Conservation (phyloP, 2,113 vertebrate species). For the Megaceryle maxima region DNA sequence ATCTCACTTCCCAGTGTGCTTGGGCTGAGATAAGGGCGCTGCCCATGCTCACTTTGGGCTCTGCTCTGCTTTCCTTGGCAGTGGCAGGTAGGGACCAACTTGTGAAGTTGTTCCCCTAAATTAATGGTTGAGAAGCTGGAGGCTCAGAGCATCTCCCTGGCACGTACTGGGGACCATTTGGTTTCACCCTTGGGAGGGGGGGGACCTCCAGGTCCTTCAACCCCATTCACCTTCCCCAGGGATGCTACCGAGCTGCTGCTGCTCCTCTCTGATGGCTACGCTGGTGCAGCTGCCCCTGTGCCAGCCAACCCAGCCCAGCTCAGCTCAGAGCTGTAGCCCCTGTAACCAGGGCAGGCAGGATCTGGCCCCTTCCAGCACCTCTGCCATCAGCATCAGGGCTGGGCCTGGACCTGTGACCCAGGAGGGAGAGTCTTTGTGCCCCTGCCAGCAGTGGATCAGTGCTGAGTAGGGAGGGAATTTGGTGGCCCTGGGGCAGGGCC, state of each 20-base stretch:
- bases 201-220: background rate
- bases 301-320: background rate
- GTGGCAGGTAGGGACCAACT: background rate
- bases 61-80: background rate
- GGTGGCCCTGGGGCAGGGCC: background rate
- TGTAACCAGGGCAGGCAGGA: background rate
- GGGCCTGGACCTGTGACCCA: background rate
- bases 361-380: rapidly evolving
- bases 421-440: background rate
- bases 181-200: background rate
- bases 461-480: background rate
- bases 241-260: background rate
- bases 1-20: rapidly evolving
- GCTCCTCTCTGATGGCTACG: background rate
- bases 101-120: background rate
- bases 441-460: background rate
- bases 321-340: background rate
- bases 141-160: background rate
- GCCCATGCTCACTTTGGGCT: rapidly evolving
- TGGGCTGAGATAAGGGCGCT: background rate
- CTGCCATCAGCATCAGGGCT: background rate
- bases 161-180: rapidly evolving
- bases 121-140: background rate
- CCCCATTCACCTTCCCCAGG: background rate
- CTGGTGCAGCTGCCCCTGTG: rapidly evolving